phyloP scores from a whole-genome alignment of 2,888 invertebrate species.

The Lithophane socia region DNA sequence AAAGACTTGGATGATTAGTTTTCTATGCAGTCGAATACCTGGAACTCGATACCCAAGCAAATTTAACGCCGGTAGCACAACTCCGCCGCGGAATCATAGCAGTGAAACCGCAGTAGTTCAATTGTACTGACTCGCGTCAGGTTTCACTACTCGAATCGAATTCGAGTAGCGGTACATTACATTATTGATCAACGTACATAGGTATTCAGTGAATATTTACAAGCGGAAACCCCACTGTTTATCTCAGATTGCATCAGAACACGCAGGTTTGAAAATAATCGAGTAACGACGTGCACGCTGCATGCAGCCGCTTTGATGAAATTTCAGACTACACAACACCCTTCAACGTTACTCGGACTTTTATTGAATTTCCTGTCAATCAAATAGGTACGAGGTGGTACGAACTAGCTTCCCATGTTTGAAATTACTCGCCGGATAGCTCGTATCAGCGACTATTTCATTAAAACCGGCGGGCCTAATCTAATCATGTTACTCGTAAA shows the following conservation, averaged over 20 bases:
- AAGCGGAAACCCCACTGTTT: background rate
- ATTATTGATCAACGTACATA: background rate
- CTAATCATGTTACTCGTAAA: slow-evolving; percentile 19
- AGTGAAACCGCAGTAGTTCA: background rate
- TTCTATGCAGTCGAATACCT: background rate
- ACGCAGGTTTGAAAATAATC: background rate
- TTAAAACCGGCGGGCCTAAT: slow-evolving; percentile 10
- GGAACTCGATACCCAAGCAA: background rate
- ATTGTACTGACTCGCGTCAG: too few relatives aligned
- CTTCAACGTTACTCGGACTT: background rate
- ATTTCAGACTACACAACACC: background rate
- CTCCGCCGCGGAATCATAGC: too few relatives aligned
- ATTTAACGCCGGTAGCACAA: background rate
- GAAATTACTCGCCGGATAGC: background rate
- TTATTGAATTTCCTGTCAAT: slow-evolving; percentile 4
- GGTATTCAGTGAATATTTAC: background rate
- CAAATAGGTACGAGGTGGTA: background rate
- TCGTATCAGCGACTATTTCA: slow-evolving; percentile 22
- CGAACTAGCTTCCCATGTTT: background rate
- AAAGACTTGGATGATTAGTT: background rate
- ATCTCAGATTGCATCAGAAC: background rate
- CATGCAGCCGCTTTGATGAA: background rate
- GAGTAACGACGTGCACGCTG: background rate
- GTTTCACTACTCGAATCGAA: too few relatives aligned
- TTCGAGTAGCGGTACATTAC: too few relatives aligned